Percentiles rank a stretch among this genome's conserved stretches.
phyloP scores from a whole-genome alignment of 2,113 vertebrate genomes.

The Brachionichthys hirsutus region DNA sequence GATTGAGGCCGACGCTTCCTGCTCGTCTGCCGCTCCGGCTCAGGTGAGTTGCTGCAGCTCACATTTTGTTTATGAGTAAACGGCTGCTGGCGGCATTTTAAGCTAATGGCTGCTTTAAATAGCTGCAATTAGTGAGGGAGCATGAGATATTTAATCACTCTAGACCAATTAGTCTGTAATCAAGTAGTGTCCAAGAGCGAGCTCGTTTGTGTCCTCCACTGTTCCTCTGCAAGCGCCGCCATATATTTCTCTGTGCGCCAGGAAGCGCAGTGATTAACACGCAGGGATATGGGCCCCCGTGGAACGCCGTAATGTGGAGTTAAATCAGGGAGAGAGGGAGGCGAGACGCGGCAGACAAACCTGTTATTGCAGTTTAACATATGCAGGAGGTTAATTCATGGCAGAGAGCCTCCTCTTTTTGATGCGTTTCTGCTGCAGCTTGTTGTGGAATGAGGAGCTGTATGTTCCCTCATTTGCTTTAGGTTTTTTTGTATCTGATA shows the following conservation, averaged over 20 bases:
- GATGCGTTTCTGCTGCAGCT: conserved; percentile 45
- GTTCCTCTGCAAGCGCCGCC: conserved; percentile 84
- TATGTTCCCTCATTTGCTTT: conserved; percentile 18
- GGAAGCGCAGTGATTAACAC: conserved; percentile 76
- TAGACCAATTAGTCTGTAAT: conserved; percentile 99
- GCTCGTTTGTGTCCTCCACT: conserved; percentile 87
- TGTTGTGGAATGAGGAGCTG: conserved; percentile 44
- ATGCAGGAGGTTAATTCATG: conserved; percentile 75
- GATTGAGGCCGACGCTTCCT: conserved; percentile 2
- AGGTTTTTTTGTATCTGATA: not conserved
- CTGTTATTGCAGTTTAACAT: conserved; percentile 77
- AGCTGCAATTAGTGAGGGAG: conserved; percentile 98
- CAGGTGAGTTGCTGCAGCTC: conserved; percentile 64
- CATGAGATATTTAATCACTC: conserved; percentile 99
- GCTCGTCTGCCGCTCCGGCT: conserved; percentile 4
- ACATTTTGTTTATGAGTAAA: conserved; percentile 80
- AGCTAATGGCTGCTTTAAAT: conserved; percentile 93
- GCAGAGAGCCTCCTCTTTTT: conserved; percentile 59
- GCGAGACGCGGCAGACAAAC: conserved; percentile 62
- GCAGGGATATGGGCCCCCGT: conserved; percentile 73
- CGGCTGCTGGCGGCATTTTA: conserved; percentile 87
- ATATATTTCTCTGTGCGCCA: conserved; percentile 71
- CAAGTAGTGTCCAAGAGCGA: conserved; percentile 93
- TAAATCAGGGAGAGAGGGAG: conserved; percentile 73
- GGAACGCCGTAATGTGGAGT: conserved; percentile 73